A percentile compares a stretch with the other conserved stretches of the same genome.
These are phyloP conservation scores for Atopsyche davidsoni DNA, from an alignment of 1,140 invertebrate genomes.

Conservation along the genomic window DNA sequence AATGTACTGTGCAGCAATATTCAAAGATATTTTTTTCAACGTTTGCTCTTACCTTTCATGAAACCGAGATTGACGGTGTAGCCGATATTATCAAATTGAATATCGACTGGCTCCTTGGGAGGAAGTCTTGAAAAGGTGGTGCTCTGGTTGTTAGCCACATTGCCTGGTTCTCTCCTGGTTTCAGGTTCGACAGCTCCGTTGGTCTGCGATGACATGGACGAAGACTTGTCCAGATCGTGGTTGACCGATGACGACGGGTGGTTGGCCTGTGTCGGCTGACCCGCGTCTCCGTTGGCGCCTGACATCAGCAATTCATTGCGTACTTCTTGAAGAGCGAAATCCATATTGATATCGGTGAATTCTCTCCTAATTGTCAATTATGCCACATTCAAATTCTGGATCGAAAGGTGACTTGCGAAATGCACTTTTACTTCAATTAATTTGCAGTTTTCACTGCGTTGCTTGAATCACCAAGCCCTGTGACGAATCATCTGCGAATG, in stretches of 20 bases:
- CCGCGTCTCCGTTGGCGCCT: neutral
- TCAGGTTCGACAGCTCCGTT: neutral
- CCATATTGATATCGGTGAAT: conserved; percentile 11
- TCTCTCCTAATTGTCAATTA: neutral
- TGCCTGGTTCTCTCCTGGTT: neutral
- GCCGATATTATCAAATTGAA: conserved; percentile 63
- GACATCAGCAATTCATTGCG: conserved; percentile 14
- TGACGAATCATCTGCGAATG: neutral
- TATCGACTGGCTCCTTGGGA: conserved; percentile 55
- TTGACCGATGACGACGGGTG: neutral
- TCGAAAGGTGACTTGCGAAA: neutral
- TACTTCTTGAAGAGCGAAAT: conserved; percentile 18
- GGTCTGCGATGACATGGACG: conserved; percentile 11
- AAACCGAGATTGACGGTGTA: conserved; percentile 64
- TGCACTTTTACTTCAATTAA: neutral
- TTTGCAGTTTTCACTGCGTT: neutral
- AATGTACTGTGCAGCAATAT: too few species aligned
- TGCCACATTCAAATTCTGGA: neutral
- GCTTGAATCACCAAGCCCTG: neutral
- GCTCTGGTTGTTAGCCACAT: neutral
- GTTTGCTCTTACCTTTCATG: conserved; percentile 57
- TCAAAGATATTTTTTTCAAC: neutral
- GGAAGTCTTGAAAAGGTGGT: conserved; percentile 44
- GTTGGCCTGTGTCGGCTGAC: neutral
- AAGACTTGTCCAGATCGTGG: neutral